These are phyloP conservation scores for Drosophila paucipuncta DNA, from an alignment of 2,888 invertebrate genomes.

Conservation along the genomic window DNA sequence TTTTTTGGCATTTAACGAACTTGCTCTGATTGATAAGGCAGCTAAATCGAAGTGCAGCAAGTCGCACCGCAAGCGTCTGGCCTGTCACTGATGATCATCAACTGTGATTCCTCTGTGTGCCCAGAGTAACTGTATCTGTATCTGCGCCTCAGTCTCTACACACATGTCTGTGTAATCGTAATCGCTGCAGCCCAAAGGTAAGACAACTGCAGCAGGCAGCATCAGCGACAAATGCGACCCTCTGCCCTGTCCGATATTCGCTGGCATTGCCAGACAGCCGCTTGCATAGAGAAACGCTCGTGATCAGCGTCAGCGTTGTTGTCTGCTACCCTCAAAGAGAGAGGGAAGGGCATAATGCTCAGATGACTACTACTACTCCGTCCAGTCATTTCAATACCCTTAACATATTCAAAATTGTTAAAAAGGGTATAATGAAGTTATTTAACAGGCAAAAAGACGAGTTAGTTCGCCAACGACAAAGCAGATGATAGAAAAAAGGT, in stretches of 20 bases:
- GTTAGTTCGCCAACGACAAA: neutral
- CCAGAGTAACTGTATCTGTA: constrained; percentile 26
- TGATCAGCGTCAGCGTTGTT: constrained; percentile 56
- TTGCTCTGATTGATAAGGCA: constrained; percentile 73
- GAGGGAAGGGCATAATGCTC: constrained; percentile 12
- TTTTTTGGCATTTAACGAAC: constrained; percentile 74
- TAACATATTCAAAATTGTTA: neutral
- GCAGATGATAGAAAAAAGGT: neutral
- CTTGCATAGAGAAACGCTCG: constrained; percentile 67
- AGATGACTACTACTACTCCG: neutral
- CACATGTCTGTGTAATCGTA: constrained; percentile 41
- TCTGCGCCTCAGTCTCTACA: constrained; percentile 12
- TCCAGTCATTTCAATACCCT: neutral
- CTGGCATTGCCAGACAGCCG: constrained; percentile 54
- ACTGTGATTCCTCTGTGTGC: constrained; percentile 31
- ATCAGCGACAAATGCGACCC: constrained; percentile 17
- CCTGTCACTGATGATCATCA: constrained; percentile 49
- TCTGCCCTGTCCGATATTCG: constrained; percentile 28
- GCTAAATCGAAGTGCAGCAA: constrained; percentile 66
- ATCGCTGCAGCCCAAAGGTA: constrained; percentile 70
- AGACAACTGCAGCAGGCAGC: constrained; percentile 45
- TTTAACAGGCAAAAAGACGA: neutral
- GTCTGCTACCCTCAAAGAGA: constrained; percentile 30
- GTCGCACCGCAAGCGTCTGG: constrained; percentile 58
- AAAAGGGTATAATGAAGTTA: neutral